Evolutionary conservation across 1,140 invertebrate species (phyloP).

Genomic region (Luehdorfia chinensis): DNA sequence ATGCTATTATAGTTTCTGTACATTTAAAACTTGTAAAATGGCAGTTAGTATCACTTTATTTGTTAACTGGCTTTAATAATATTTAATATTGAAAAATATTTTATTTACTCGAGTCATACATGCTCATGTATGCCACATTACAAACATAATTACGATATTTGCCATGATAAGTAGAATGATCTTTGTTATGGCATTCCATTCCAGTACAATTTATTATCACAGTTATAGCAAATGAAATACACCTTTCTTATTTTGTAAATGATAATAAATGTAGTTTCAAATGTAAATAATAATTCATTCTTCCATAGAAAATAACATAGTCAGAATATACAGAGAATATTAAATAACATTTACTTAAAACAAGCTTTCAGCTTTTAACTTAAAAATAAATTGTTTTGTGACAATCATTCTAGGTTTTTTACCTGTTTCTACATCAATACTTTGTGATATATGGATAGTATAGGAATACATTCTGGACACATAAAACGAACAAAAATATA

Average conservation of each 20-base stretch:
- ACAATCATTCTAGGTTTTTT: constrained; percentile 29
- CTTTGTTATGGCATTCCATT: constrained; percentile 33
- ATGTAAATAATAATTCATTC: not conserved
- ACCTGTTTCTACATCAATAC: constrained; percentile 17
- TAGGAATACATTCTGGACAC: too few relatives aligned
- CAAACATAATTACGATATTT: constrained; percentile 29
- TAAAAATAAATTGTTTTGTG: constrained; percentile 40
- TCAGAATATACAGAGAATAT: constrained; percentile 8
- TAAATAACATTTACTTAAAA: constrained; percentile 26
- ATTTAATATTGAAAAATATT: constrained; percentile 16
- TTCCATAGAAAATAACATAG: constrained; percentile 5
- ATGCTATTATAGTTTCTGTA: not conserved
- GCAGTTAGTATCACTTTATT: constrained; percentile 43
- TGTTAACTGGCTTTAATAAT: constrained; percentile 40
- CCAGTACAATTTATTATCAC: constrained; percentile 47
- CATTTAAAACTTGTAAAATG: constrained; percentile 25
- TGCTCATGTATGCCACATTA: constrained; percentile 15
- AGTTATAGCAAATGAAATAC: constrained; percentile 41
- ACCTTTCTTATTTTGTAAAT: constrained; percentile 3
- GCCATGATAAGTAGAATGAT: constrained; percentile 34
- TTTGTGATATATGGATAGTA: constrained; percentile 24
- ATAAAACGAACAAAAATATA: too few relatives aligned
- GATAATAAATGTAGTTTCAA: constrained; percentile 10
- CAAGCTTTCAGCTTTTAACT: constrained; percentile 38
- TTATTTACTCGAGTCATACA: constrained; percentile 10